Base-by-base conservation (phyloP, 2,797 vertebrate genomes). In the Myotis myotis region DNA sequence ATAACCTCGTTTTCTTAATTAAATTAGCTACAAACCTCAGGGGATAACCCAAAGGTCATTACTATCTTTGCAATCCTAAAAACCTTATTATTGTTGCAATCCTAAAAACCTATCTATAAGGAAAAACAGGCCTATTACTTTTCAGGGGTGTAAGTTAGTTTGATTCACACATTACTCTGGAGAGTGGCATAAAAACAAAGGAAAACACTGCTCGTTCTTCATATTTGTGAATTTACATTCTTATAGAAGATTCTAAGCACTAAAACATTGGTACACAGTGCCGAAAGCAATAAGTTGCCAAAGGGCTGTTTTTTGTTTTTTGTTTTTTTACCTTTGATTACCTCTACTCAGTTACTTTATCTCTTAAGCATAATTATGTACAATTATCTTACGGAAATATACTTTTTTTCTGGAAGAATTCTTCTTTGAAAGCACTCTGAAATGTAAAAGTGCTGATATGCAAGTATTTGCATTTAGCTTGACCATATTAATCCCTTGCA, bases 1-100 rank as follows among this genome's bases (percentile, higher is more conserved):
- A 94, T 51, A 91, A 85, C 83, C 71, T 78, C 36, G n/a, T 74
- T 89, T 86, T 94, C 89, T 91, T 89, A 95, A 96, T 93, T 74
- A 83, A 93, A 64, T 93, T 95, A 53, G 51, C 51, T 16, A n/a
- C 68, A n/a, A 68, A 85, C 51, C 79, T 86, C 79, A 95, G 93
- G 71, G 84, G 95, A 75, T 81, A 72, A 83, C 10, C 60, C 23
- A 4, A 82, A 87, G 62, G 91, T 87, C 60, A 17, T 51, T 33
- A 90, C 57, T 71, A 55, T 55, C 11, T 6, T 28, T 49, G 44
- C 16, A 49, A 28, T 87, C 68, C 44, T 95, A 64, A 87, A 88
- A 84, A 86, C n/a, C 33, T 20, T 30, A 87, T 72, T 71, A 55
- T 55, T 11, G 3, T 23, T 53, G 49, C 19, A 47, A n/a, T 87